Base-by-base conservation (phyloP, 2,797 vertebrate species). In the Aeoliscus strigatus region DNA sequence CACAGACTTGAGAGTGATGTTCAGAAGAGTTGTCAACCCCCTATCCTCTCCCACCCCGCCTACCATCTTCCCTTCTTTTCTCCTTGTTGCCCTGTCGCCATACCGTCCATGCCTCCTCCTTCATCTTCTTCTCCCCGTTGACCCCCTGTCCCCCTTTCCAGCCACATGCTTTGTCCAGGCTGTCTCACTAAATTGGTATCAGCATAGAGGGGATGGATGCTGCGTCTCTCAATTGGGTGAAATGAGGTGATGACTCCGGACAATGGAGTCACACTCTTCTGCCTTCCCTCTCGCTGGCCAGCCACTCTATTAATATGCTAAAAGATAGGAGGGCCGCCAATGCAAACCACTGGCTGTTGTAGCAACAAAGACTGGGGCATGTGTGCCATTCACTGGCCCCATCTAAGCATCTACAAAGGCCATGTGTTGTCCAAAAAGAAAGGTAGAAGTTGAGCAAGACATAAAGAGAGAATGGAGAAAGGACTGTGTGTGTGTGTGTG, bases 251-350 rank as follows among this genome's bases (percentile, higher is more conserved):
- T 89, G 89, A 89, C 87, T 89, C 70, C 27, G 60, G 75, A 90
- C 89, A 92, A 91, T 89, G 78, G 87, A 62, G 87, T 88, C 86
- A 89, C 90, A 85, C 89, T 92, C 88, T 82, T 75, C 84, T 82
- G 85, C 85, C 81, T 77, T 75, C 80, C 83, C 76, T 86, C 81
- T 70, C 64, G 78, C 86, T 66, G 79, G 76, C 85, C 87, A 74
- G 67, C 84, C 85, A 89, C 81, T 93, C 87, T 88, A 90, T 92
- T 90, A 90, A 88, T 89, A 88, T 91, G 88, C 88, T 90, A 87
- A 88, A 79, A 89, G 83, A 80, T 84, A 84, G 85, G 80, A 88
- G 80, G 60, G 56, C 81, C 64, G 76, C 80, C 85, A 84, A 83
- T 82, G 86, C 79, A 81, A 84, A 86, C 84, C 82, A 29, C 83